Evolutionary conservation across 1,140 invertebrate genomes (phyloP), one percentile per base, ranked within the genome.

Genomic region (Tribolium castaneum): DNA sequence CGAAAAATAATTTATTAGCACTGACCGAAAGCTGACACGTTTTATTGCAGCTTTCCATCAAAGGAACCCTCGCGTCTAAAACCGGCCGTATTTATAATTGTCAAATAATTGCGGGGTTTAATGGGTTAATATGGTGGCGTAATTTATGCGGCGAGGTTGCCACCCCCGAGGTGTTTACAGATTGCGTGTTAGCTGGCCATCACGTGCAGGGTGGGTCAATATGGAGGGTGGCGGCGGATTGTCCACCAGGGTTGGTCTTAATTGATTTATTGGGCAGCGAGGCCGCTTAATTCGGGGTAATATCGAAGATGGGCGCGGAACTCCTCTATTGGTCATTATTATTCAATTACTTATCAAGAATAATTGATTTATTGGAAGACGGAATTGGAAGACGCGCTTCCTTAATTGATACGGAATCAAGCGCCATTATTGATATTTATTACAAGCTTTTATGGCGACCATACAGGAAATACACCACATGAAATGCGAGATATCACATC

Each of bases 261-360:
- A 79, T 79, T 79, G 78, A 79, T 79, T 79, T 79, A 79, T 79
- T 71, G 78, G 66, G n/a, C 39, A 52, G 14, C 56, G 50, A 52
- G 62, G 45, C 72, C 59, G 51, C 22, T 79, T 79, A 79, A 79
- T 79, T 73, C 71, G 70, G 54, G 35, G 73, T 78, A 59, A 66
- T 71, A 79, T 76, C 54, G 51, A 79, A 74, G 39, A 79, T 75
- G 73, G 78, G 78, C 45, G 73, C 50, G 78, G 78, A 50, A 51
- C 35, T 25, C 25, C 10, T 50, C 66, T 72, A 77, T 77, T 77
- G 62, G 70, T 71, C 66, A 72, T 77, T 77, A 76, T 66, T 77
- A 72, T 56, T 56, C 76, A 76, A 76, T 76, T 70, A 76, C 75
- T 70, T 66, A 76, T 76, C 39, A 66, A 66, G 45, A 76, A 76